Conservation (phyloP, 2,888 invertebrate genomes). For the Psylliodes chrysocephalus region DNA sequence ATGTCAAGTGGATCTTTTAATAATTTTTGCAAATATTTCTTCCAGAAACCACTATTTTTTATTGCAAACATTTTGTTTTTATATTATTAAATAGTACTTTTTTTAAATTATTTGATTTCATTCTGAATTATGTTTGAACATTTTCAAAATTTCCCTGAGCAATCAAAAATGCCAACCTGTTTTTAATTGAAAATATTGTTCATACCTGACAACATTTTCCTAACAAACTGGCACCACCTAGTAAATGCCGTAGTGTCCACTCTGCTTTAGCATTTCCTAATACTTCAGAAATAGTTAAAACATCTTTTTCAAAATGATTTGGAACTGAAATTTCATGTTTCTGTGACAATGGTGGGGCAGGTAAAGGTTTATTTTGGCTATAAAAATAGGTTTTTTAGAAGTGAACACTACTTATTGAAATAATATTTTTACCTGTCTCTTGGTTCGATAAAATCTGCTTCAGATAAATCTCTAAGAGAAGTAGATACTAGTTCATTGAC, state of each 20-base stretch:
- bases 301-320: slow-evolving; percentile 48
- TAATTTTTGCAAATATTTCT: no score
- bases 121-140: no score
- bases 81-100: no score
- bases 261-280: slow-evolving; percentile 76
- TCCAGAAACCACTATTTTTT: no score
- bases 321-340: slow-evolving; percentile 47
- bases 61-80: no score
- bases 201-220: slow-evolving; percentile 82
- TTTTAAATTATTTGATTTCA: no score
- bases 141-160: no score
- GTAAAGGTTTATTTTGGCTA: slow-evolving; percentile 80
- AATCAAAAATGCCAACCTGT: no score
- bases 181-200: no score
- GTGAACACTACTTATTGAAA: neutral
- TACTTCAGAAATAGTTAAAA: slow-evolving; percentile 52
- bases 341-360: slow-evolving; percentile 69
- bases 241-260: slow-evolving; percentile 72
- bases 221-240: slow-evolving; percentile 77
- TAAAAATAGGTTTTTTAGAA: neutral
- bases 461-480: slow-evolving; percentile 86
- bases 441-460: slow-evolving; percentile 87
- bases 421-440: slow-evolving; percentile 69
- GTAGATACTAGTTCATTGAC: slow-evolving; percentile 88
- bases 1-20: no score